phyloP scores from a whole-genome alignment of 2,888 invertebrate genomes.

The Rambutsinella grinnellia region DNA sequence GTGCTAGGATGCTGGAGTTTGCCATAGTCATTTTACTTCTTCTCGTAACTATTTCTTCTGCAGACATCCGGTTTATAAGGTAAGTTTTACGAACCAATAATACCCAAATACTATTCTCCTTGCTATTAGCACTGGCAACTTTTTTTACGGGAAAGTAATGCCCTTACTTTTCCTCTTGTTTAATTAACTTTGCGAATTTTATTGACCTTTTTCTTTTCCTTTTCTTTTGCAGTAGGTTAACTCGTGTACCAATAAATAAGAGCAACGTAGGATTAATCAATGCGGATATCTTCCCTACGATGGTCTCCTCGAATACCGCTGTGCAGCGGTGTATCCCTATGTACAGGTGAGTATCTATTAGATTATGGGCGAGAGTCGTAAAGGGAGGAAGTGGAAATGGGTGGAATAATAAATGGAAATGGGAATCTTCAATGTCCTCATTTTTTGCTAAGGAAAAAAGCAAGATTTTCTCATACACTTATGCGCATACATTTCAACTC shows the following conservation, averaged over 20 bases:
- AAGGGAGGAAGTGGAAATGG: background rate
- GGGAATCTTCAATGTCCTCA: slow-evolving; percentile 50
- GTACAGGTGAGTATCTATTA: slow-evolving; percentile 62
- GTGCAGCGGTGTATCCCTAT: slow-evolving; percentile 67
- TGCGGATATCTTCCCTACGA: slow-evolving; percentile 66
- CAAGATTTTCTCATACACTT: slow-evolving; percentile 36
- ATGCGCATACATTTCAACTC: slow-evolving; percentile 58
- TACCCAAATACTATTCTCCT: too few relatives aligned
- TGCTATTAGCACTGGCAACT: slow-evolving; percentile 17
- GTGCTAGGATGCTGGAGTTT: slow-evolving; percentile 67
- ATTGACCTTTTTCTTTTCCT: slow-evolving; percentile 34
- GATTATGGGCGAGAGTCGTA: slow-evolving; percentile 1
- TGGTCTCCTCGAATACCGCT: slow-evolving; percentile 66
- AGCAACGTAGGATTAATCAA: slow-evolving; percentile 67
- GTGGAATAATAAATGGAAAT: slow-evolving; percentile 54
- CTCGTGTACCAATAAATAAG: slow-evolving; percentile 66
- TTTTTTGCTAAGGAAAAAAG: slow-evolving; percentile 39
- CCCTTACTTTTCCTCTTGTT: slow-evolving; percentile 44
- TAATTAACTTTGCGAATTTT: slow-evolving; percentile 49
- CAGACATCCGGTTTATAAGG: slow-evolving; percentile 66
- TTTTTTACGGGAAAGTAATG: slow-evolving; percentile 28
- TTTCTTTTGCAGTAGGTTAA: slow-evolving; percentile 63
- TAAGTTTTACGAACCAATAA: slow-evolving; percentile 37
- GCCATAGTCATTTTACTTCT: slow-evolving; percentile 67
- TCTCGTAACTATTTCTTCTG: slow-evolving; percentile 67